Evolutionary conservation across 2,797 vertebrate species (phyloP), one percentile per base, ranked within the genome.

Genomic region (Arvicola amphibius): DNA sequence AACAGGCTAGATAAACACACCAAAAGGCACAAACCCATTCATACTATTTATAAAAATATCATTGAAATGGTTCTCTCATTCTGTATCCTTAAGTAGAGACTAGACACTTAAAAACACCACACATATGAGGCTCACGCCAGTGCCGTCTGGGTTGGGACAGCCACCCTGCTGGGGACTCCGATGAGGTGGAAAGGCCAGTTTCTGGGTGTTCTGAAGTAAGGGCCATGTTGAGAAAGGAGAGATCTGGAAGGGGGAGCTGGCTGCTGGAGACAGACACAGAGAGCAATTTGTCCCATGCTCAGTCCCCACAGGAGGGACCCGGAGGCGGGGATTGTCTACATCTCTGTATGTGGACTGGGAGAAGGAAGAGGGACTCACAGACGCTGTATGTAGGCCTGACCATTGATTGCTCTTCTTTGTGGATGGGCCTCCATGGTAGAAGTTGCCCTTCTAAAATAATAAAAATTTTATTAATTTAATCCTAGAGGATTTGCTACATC

Each of bases 101-200:
- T 43, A 5, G 1, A 25, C 40, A 4, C 71, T 8, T 59, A 32
- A 63, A 19, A 23, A 23, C 12, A 29, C 10, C 19, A 37, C 16
- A 51, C 34, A 21, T 19, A 12, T 2, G 0, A 13, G 2, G 5
- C 27, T 43, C 2, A 4, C 2, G 2, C 37, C 34, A 17, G 8
- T 43, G 51, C 0, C 3, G 4, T 29, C 10, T 29, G 17, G 85
- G 51, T 21, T 29, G 23, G n/a, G 69, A 59, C 53, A 59, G 53
- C 9, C 6, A 11, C 27, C 53, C 21, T 59, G 23, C 25, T 51
- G 6, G 27, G 53, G 53, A 21, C n/a, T 59, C 67, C 73, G 67
- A 8, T 40, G 16, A 13, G n/a, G 16, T 27, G 67, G 2, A 40
- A 88, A 53, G n/a, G 5, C 0, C 0, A 29, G 5, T 23, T 56